phyloP scores from a whole-genome alignment of 2,113 vertebrate genomes.

The Lepus europaeus region DNA sequence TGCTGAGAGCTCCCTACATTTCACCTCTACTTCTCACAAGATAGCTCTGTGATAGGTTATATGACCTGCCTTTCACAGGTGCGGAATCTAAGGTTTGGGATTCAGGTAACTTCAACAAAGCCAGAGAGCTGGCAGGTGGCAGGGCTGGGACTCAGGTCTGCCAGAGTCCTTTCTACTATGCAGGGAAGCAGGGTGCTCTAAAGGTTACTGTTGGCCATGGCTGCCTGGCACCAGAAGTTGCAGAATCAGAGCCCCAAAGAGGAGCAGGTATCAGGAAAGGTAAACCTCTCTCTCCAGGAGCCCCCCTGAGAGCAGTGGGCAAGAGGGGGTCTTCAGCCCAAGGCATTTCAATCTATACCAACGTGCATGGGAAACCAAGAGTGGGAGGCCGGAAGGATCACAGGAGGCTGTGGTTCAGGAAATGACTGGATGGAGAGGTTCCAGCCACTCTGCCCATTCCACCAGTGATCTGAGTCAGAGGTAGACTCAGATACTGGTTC shows the following conservation, averaged over 20 bases:
- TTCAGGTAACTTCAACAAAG: background rate
- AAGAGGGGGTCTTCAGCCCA: background rate
- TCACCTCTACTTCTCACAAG: background rate
- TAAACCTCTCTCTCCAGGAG: conserved; percentile 16
- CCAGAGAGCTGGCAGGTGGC: background rate
- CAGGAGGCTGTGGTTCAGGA: background rate
- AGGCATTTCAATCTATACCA: background rate
- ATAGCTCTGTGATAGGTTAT: background rate
- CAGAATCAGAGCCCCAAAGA: background rate
- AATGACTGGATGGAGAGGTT: background rate
- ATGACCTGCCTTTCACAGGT: conserved; percentile 10
- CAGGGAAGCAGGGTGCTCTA: background rate
- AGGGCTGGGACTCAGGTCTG: background rate
- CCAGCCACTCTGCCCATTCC: background rate
- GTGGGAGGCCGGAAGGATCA: background rate
- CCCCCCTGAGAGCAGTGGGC: background rate
- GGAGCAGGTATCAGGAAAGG: background rate
- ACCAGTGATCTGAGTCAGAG: background rate
- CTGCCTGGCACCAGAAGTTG: conserved; percentile 1
- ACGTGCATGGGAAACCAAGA: background rate
- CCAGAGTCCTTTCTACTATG: background rate
- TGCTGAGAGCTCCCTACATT: background rate
- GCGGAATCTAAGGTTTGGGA: background rate
- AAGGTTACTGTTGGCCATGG: background rate
- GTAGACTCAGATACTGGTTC: background rate